Percentiles rank a stretch among this genome's conserved stretches.
These are phyloP conservation scores for Siniperca undulata DNA, from an alignment of 2,797 vertebrate genomes.

Conservation along the genomic window DNA sequence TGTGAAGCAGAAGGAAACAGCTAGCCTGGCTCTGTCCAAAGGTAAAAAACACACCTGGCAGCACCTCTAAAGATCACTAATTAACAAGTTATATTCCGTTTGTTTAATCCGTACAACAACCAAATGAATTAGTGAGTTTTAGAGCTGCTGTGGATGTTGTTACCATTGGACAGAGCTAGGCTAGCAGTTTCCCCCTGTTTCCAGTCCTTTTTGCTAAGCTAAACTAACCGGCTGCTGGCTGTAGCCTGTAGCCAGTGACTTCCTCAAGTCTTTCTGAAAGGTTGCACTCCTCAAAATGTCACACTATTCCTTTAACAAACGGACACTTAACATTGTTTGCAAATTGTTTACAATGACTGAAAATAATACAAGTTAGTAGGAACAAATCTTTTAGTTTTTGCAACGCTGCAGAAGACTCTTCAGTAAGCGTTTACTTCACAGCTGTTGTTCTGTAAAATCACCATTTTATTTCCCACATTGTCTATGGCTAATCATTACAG, in stretches of 20 bases:
- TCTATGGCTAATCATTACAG: constrained; percentile 83
- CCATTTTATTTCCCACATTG: constrained; percentile 40
- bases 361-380: constrained; percentile 11
- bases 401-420: background rate
- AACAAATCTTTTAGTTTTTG: background rate
- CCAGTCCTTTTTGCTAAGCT: background rate
- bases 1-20: background rate
- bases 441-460: constrained; percentile 25
- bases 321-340: background rate
- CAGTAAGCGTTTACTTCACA: constrained; percentile 4
- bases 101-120: background rate
- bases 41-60: background rate
- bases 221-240: background rate
- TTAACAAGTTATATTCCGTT: background rate
- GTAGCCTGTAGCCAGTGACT: background rate
- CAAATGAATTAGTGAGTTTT: background rate
- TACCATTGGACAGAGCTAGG: background rate
- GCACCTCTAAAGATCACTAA: background rate
- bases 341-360: background rate
- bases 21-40: too few relatives aligned
- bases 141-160: background rate
- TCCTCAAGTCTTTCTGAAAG: background rate
- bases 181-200: background rate
- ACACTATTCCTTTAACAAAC: constrained; percentile 22
- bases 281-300: constrained; percentile 1